phyloP scores from a whole-genome alignment of 2,797 vertebrate species.

The Crax fasciolata region DNA sequence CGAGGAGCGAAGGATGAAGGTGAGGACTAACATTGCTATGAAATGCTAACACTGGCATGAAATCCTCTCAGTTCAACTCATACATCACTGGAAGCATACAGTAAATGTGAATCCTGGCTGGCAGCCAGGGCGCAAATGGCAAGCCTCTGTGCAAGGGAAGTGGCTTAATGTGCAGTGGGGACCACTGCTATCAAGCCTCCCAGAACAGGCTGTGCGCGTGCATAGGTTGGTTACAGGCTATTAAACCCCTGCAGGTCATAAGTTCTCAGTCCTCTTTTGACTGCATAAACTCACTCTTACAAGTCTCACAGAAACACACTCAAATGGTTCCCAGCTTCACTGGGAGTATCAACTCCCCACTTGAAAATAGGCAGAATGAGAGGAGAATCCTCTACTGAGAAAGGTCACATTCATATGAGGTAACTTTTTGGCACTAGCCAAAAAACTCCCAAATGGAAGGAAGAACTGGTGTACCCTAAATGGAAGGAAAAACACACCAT shows the following conservation, averaged over 20 bases:
- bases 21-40: background rate
- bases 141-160: background rate
- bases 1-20: background rate
- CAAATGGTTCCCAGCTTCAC: background rate
- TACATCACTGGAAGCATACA: background rate
- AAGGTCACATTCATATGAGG: background rate
- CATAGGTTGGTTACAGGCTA: slow-evolving; percentile 46
- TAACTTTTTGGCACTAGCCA: background rate
- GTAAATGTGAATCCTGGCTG: slow-evolving; percentile 53
- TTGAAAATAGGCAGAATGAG: background rate
- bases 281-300: background rate
- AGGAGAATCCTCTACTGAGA: background rate
- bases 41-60: slow-evolving; percentile 16
- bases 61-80: background rate
- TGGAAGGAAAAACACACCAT: background rate
- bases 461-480: background rate
- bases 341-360: background rate
- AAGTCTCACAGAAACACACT: background rate
- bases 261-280: background rate
- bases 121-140: slow-evolving; percentile 26
- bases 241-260: slow-evolving; percentile 12
- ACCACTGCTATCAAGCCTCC: background rate
- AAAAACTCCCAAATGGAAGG: background rate
- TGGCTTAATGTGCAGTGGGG: background rate
- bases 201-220: slow-evolving; percentile 42